A percentile compares a stretch with the other conserved stretches of the same genome.
These are phyloP conservation scores for Aphidoletes aphidimyza DNA, from an alignment of 2,888 invertebrate species.

Conservation along the genomic window DNA sequence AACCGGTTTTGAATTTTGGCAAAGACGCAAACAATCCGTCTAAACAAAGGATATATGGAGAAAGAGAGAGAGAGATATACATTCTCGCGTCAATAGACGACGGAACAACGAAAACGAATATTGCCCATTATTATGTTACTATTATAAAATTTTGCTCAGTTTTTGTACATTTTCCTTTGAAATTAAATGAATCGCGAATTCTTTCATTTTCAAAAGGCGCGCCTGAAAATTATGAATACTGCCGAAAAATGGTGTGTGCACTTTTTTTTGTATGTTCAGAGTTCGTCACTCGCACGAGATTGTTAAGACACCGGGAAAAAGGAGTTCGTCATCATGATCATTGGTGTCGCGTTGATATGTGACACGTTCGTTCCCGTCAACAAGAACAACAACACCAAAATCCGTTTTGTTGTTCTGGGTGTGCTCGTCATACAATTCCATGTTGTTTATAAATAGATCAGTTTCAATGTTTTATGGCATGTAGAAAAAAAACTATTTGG, in stretches of 20 bases:
- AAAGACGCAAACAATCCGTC: conserved; percentile 2
- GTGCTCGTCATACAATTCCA: not conserved
- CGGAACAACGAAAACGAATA: conserved; percentile 38
- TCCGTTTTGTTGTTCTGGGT: conserved; percentile 29
- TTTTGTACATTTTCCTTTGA: conserved; percentile 16
- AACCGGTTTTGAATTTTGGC: conserved; percentile 45
- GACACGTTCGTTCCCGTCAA: conserved; percentile 8
- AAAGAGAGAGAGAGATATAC: no score
- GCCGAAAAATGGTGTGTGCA: not conserved
- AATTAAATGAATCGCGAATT: conserved; percentile 54
- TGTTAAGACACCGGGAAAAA: no score
- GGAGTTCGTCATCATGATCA: not conserved
- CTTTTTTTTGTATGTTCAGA: not conserved
- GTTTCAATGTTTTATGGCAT: conserved; percentile 50
- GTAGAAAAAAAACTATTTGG: no score
- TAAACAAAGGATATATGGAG: not conserved
- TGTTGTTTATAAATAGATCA: conserved; percentile 53
- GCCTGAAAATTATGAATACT: conserved; percentile 22
- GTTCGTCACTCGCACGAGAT: not conserved
- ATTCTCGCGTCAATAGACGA: not conserved
- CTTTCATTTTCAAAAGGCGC: not conserved
- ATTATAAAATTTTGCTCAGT: conserved; percentile 50
- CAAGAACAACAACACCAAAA: not conserved
- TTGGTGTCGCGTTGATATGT: conserved; percentile 48
- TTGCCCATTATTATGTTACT: conserved; percentile 49